Evolutionary conservation across 2,888 invertebrate species (phyloP).

Genomic region (Malthinus flaveolus): DNA sequence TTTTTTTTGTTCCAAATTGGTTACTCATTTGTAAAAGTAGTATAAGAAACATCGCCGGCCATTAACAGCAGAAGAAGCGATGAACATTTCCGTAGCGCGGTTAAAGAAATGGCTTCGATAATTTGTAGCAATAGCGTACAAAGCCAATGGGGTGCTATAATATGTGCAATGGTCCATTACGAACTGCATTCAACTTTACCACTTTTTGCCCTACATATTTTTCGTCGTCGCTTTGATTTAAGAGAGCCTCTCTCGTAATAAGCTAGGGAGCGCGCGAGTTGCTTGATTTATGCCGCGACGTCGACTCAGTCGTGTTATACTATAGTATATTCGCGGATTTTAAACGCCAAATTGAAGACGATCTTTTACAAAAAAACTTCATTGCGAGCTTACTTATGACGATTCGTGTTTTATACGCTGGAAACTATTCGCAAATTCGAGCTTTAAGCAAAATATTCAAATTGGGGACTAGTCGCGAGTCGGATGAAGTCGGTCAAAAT

Average conservation of each 20-base stretch:
- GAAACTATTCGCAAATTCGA: constrained; percentile 48
- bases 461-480: constrained; percentile 37
- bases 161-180: constrained; percentile 53
- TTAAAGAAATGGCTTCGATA: constrained; percentile 37
- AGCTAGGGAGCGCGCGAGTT: constrained; percentile 23
- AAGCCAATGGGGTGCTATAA: constrained; percentile 52
- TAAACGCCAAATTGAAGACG: constrained; percentile 56
- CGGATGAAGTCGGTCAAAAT: constrained; percentile 48
- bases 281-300: constrained; percentile 42
- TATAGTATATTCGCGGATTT: constrained; percentile 37
- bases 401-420: constrained; percentile 51
- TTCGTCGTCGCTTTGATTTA: constrained; percentile 45
- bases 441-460: constrained; percentile 43
- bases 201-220: constrained; percentile 46
- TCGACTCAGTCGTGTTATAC: constrained; percentile 38
- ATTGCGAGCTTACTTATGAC: constrained; percentile 53
- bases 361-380: constrained; percentile 53
- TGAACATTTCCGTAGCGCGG: constrained; percentile 35
- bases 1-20: constrained; percentile 16
- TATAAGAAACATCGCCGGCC: constrained; percentile 29
- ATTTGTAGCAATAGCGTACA: constrained; percentile 39
- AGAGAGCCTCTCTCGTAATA: constrained; percentile 35
- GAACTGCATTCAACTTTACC: constrained; percentile 44
- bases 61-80: constrained; percentile 38
- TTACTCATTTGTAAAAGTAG: constrained; percentile 30